A percentile compares a stretch with the other conserved stretches of the same genome.
Evolutionary conservation across 2,797 vertebrate species (phyloP).

Genomic region (Cuniculus paca): DNA sequence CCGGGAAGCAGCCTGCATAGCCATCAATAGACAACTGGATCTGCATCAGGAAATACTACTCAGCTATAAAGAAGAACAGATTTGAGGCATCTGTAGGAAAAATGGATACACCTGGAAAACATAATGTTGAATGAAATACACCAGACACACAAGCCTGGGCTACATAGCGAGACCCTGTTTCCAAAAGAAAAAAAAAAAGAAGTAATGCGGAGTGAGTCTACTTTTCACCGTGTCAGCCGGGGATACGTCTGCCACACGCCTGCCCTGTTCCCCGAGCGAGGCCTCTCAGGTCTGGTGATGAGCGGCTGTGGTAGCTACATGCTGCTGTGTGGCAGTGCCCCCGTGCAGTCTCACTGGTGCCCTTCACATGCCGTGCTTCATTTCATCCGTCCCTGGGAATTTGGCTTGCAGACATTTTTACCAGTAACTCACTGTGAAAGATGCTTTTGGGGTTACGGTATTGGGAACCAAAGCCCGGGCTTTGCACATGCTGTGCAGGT

Average conservation of each 20-base stretch:
- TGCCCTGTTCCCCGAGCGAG: neutral
- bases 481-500: neutral
- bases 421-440: neutral
- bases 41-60: neutral
- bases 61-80: neutral
- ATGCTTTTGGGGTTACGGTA: neutral
- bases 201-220: neutral
- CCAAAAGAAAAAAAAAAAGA: neutral
- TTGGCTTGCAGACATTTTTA: neutral
- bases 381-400: neutral
- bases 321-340: fast-evolving
- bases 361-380: neutral
- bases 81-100: neutral
- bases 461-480: neutral
- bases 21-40: neutral
- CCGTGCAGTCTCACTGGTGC: neutral
- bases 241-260: neutral
- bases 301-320: neutral
- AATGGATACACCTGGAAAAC: neutral
- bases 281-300: neutral
- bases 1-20: neutral
- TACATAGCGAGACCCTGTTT: too few relatives aligned
- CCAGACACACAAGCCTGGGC: neutral
- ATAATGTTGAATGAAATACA: neutral
- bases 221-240: neutral